phyloP scores from a whole-genome alignment of 2,113 vertebrate species.

The Paracanthobrama guichenoti region DNA sequence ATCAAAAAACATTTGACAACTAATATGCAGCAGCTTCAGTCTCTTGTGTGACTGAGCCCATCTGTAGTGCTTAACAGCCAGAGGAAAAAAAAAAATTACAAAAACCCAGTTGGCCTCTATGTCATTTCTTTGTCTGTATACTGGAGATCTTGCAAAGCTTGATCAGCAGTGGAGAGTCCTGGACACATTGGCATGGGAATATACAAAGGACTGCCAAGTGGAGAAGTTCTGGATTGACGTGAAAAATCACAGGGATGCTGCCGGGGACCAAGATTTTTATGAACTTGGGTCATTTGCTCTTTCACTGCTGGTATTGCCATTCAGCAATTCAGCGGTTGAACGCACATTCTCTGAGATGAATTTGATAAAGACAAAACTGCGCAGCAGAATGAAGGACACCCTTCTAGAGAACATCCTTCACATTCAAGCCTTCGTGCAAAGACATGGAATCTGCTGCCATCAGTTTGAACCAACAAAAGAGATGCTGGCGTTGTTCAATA shows the following conservation, averaged over 20 bases:
- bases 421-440: not conserved
- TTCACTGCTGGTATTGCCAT: no score
- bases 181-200: not conserved
- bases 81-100: no score
- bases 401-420: not conserved
- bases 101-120: no score
- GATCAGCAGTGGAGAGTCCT: not conserved
- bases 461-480: not conserved
- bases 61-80: not conserved
- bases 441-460: not conserved
- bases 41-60: not conserved
- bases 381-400: no score
- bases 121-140: not conserved
- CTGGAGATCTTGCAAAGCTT: not conserved
- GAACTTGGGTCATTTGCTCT: no score
- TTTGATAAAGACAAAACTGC: no score
- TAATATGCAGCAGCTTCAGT: not conserved
- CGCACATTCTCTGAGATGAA: no score
- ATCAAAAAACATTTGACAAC: not conserved
- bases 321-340: no score
- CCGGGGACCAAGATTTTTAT: no score
- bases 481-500: no score
- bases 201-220: not conserved
- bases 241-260: no score
- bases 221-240: not conserved